Evolutionary conservation across 2,888 invertebrate species (phyloP), one percentile per base, ranked within the genome.

Genomic region (Thyatira batis): DNA sequence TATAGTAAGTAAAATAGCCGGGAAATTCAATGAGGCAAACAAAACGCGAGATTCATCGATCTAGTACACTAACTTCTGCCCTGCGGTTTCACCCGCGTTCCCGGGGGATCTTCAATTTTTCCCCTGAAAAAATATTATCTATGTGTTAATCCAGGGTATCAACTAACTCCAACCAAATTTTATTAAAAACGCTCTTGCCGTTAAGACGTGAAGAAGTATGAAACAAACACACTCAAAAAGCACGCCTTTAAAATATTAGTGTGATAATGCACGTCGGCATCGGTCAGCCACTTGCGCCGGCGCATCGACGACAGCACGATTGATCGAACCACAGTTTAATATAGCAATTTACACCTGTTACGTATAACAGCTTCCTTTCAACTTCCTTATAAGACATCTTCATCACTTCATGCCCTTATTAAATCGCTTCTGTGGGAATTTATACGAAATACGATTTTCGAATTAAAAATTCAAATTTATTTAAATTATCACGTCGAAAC

Each of bases 301-400:
- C 76, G 69, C 73, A 67, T 57, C 74, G 77, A 61, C 58, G 74
- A 73, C 77, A 73, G 70, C 33, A 64, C 76, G 82, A 85, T 85
- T 80, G 83, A 87, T 88, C 73, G 75, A 64, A 56, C 57, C 61
- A 61, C 65, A 57, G 57, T 75, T 82, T 85, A 87, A 85, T 82
- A 80, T 73, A 84, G 81, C 83, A 83, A 87, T 87, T 88, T 86
- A 85, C 87, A 86, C 86, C 82, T 85, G 82, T 80, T 82, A 78
- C 62, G 71, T 69, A 71, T 76, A 72, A 73, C 72, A 66, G 75
- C 79, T 79, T 81, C 81, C 79, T 76, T 76, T 69, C 65, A 65
- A 69, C 69, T 65, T 63, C 75, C 71, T 79, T 73, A 66, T 71
- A 68, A 66, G 72, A 79, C 62, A 49, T 58, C 65, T 73, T 78